A percentile compares a stretch with the other conserved stretches of the same genome.
phyloP scores from a whole-genome alignment of 1,140 invertebrate genomes.

The Anoplophora glabripennis region DNA sequence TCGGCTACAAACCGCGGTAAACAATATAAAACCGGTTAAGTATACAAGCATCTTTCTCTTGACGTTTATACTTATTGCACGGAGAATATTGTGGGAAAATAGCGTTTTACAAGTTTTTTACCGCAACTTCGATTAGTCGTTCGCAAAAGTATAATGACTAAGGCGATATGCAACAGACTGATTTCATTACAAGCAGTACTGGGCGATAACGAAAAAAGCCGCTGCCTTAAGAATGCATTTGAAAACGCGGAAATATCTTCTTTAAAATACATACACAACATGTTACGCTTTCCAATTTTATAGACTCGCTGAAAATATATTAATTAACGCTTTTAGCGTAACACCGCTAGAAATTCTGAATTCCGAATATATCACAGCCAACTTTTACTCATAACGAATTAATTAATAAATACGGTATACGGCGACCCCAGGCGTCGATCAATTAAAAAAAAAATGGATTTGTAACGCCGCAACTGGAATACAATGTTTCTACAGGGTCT shows the following conservation, averaged over 20 bases:
- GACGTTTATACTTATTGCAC: conserved; percentile 30
- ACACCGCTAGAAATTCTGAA: not conserved
- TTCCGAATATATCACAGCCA: conserved; percentile 7
- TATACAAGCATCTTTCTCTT: conserved; percentile 28
- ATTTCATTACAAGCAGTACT: too few species aligned
- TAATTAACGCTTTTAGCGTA: too few species aligned
- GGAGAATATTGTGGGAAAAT: conserved; percentile 42
- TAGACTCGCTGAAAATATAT: too few species aligned
- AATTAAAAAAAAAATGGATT: too few species aligned
- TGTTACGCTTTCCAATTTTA: conserved; percentile 45
- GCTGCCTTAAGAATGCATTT: conserved; percentile 26
- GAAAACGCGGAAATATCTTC: conserved; percentile 42
- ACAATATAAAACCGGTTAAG: conserved; percentile 42
- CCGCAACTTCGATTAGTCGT: conserved; percentile 25
- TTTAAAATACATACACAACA: conserved; percentile 30
- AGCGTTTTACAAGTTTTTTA: conserved; percentile 25
- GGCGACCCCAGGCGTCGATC: too few species aligned
- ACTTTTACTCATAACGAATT: too few species aligned
- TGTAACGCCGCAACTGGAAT: too few species aligned
- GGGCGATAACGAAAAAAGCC: conserved; percentile 11
- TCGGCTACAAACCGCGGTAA: conserved; percentile 26
- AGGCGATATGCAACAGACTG: too few species aligned
- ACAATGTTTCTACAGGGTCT: too few species aligned
- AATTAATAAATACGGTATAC: too few species aligned
- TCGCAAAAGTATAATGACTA: conserved; percentile 21